Evolutionary conservation across 2,113 vertebrate genomes (phyloP).

Genomic region (Conger conger): DNA sequence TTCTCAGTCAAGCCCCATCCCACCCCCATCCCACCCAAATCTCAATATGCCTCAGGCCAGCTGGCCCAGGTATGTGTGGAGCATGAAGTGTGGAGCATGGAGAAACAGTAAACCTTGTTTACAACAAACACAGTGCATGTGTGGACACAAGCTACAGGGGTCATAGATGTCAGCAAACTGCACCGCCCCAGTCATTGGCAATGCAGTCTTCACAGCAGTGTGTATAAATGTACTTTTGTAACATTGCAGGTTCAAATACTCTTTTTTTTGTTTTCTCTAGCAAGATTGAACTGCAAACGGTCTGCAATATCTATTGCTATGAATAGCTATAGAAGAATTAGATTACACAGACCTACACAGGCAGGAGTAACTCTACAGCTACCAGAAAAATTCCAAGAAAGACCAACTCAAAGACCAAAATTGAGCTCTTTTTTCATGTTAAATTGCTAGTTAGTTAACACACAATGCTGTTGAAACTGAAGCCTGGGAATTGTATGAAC

Average conservation of each 20-base stretch:
- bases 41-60: neutral
- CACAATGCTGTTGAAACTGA: neutral
- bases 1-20: neutral
- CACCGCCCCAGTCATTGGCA: neutral
- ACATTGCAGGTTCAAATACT: too few relatives aligned
- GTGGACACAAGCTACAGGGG: neutral
- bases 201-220: neutral
- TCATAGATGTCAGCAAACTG: neutral
- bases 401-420: neutral
- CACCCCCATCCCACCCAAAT: neutral
- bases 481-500: neutral
- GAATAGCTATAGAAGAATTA: neutral
- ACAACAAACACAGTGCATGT: neutral
- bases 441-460: neutral
- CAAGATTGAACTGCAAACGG: neutral
- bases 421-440: neutral
- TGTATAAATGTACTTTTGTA: neutral
- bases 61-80: neutral
- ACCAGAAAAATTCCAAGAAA: neutral
- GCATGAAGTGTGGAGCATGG: neutral
- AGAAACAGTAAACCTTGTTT: neutral
- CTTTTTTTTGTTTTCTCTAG: neutral
- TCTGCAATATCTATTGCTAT: neutral
- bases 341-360: neutral
- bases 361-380: neutral